Evolutionary conservation across 2,888 invertebrate genomes (phyloP), one percentile per base, ranked within the genome.

Genomic region (Cephus rjabovi): DNA sequence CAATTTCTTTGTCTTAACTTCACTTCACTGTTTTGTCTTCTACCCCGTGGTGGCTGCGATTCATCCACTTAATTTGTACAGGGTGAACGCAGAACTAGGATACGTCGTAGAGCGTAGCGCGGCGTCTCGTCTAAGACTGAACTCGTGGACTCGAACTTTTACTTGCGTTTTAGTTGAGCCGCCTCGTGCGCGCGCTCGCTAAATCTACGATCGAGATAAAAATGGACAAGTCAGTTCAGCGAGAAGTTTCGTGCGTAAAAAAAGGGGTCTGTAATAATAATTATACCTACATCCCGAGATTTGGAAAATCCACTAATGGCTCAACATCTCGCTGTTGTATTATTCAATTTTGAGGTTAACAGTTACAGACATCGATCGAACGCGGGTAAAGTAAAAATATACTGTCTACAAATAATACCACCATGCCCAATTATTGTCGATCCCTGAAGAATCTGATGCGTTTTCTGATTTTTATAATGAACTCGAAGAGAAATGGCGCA

Each of bases 121-220:
- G 82, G 74, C 76, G 82, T 82, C 84, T 81, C 83, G 82, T 78
- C 81, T 77, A 79, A 80, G 78, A 85, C 84, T 85, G 81, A 83
- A 74, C 68, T 30, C 34, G 11, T 69, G 33, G 40, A 70, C 68
- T 73, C 76, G 35, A n/a, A 35, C 31, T 15, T 56, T 56, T 9
- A 23, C 40, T 56, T 23, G 23, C 40, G 40, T 56, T 56, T 79
- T 78, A 77, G 79, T 79, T 79, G 73, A 69, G 74, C 76, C 75
- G 79, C 79, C 69, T 79, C 77, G 69, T 79, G 80, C 79, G 81
- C 78, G 76, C 81, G 81, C 79, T 69, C 34, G 40, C 69, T 56
- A 56, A 56, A 56, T 56, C 40, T 56, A 56, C 40, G 40, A 56
- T 56, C 40, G 23, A 23, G 40, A 56, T 56, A 15, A 56, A 56